Conservation (phyloP, 2,113 vertebrate genomes). For the Poeciliopsis turrubarensis region DNA sequence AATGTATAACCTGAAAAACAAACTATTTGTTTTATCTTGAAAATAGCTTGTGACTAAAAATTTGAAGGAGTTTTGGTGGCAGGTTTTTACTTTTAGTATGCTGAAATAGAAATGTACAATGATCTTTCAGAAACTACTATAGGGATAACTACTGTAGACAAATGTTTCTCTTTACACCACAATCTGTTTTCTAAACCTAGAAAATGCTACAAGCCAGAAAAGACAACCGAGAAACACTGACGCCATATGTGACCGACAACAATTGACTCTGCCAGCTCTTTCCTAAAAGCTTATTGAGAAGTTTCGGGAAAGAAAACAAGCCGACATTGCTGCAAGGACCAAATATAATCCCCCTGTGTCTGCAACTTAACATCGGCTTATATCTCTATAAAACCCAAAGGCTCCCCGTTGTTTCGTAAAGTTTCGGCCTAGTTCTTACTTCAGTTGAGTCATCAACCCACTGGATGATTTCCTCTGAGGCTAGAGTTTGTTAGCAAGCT, state of each 20-base stretch:
- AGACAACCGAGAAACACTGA: conserved; percentile 22
- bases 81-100: neutral
- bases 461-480: conserved; percentile 54
- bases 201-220: neutral
- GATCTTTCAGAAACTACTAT: too few relatives aligned
- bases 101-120: too few relatives aligned
- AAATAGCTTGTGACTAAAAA: neutral
- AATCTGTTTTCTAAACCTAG: neutral
- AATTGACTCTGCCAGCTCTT: conserved; percentile 60
- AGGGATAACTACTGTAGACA: too few relatives aligned
- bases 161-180: too few relatives aligned
- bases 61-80: neutral
- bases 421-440: conserved; percentile 49
- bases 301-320: conserved; percentile 37
- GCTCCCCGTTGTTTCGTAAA: conserved; percentile 26
- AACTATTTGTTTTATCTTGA: neutral
- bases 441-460: conserved; percentile 69
- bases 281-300: conserved; percentile 38
- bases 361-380: neutral
- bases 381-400: neutral
- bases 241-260: conserved; percentile 63
- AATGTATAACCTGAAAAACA: neutral
- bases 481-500: conserved; percentile 66
- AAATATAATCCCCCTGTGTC: neutral
- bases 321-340: conserved; percentile 9